Base-by-base conservation (phyloP, 2,113 vertebrate genomes). In the Eurystomus gularis region DNA sequence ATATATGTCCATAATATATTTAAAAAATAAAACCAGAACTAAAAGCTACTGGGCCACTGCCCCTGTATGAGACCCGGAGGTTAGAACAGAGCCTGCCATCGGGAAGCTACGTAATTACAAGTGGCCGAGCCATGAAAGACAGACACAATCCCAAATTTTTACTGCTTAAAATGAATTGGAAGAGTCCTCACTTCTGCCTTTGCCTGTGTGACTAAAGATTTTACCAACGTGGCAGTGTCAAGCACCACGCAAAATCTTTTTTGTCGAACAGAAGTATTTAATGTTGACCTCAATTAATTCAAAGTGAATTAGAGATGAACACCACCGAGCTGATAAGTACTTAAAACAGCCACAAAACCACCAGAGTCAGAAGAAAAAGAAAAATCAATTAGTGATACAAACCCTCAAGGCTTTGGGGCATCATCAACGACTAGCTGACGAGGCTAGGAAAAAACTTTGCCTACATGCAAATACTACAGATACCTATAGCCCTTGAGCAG, bases 341-440 rank as follows among this genome's bases (percentile, higher is more conserved):
- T 78, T 92, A 58, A 64, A 94, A 62, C 24, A 84, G 72, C 72
- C 90, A 91, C 72, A 93, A 96, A 96, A 78, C 69, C 61, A 82
- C 55, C 24, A 28, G 3, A 75, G 49, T 69, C 49, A 88, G 64
- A 68, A 90, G 55, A 80, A 81, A 77, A 71, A 75, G 16, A 69
- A 49, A 90, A 93, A 82, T 84, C 77, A 94, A 72, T 92, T 86
- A 84, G 65, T 48, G 33, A 42, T 26, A 65, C 52, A 92, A 92
- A 64, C 13, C 17, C 60, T 86, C 33, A 60, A 90, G 82, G 49
- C 26, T 86, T 75, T 25, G 33, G 40, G 55, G 26, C 48, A 68
- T 58, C 39, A 80, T 60, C 72, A 90, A 11, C 35, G 82, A 29
- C 31, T 75, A 88, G 42, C 12, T 39, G 55, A 88, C 55, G 70